Evolutionary conservation across 1,140 invertebrate species (phyloP), one percentile per base, ranked within the genome.

Genomic region (Macrosteles quadrilineatus): DNA sequence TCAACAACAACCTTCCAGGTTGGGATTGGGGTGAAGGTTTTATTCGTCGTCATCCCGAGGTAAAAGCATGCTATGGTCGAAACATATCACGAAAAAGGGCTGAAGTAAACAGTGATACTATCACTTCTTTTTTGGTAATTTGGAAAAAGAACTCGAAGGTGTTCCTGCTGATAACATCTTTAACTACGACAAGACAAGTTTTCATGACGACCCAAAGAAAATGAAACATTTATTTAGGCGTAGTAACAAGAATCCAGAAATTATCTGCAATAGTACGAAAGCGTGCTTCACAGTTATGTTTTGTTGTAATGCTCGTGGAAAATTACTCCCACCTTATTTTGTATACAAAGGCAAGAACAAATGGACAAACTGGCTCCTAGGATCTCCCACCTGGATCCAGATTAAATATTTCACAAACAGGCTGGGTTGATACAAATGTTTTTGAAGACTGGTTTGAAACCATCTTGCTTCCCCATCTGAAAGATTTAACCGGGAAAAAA

Each of bases 181-280:
- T 21, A 55, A 55, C 23, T 21, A 55, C 19, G 50, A 55, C 23
- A 19, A 55, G 19, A 55, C 50, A 55, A 19, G 50, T 55, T 55
- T 55, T 25, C 50, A 55, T 25, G 50, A 55, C 19, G 50, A 55
- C 19, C 50, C 50, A 11, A 21, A 21, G 6, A 55, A 21, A 55
- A 55, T 6, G 19, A 55, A 55, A 25, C 50, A 11, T 6, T 21
- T 55, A 9, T 55, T 55, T 55, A 6, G 50, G 4, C 6, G 50
- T 6, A 19, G n/a, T 6, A 55, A 11, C 4, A 6, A 25, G 50
- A 17, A 55, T 11, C 50, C 50, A 11, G 17, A 55, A 19, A 55
- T 9, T 9, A 55, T 55, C 6, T 6, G 9, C 9, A 55, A 55
- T 55, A 9, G 6, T 19, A 55, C 50, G 19, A 55, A 55, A 55